phyloP scores from a whole-genome alignment of 2,113 vertebrate genomes.

The Verasper variegatus region DNA sequence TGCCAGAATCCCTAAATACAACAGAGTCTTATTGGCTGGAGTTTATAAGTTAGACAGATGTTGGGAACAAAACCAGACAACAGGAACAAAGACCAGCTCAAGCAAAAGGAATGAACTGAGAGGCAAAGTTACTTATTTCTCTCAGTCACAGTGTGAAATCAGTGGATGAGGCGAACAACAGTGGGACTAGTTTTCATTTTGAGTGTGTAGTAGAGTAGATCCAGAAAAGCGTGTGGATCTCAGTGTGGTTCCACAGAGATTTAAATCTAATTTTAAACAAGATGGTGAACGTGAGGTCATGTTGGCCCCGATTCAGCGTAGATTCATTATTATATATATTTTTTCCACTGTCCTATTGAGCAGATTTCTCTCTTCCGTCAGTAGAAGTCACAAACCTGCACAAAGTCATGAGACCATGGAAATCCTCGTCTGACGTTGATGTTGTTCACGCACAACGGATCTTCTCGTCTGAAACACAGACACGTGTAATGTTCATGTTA shows the following conservation, averaged over 20 bases:
- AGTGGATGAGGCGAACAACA: too few species aligned
- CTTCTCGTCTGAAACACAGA: slow-evolving; percentile 59
- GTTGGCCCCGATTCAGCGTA: not conserved
- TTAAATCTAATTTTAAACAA: too few species aligned
- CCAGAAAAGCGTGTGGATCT: too few species aligned
- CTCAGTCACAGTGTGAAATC: too few species aligned
- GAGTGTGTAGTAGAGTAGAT: too few species aligned
- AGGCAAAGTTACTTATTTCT: not conserved
- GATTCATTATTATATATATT: not conserved
- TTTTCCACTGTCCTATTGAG: not conserved
- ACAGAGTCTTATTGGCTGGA: too few species aligned
- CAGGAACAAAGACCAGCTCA: not conserved
- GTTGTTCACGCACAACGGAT: slow-evolving; percentile 78
- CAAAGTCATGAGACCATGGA: slow-evolving; percentile 81
- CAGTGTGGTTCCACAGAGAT: too few species aligned
- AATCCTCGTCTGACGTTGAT: slow-evolving; percentile 66
- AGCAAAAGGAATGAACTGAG: not conserved
- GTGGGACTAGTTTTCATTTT: too few species aligned
- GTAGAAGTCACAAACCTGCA: slow-evolving; percentile 70
- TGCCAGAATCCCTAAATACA: not conserved
- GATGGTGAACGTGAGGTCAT: too few species aligned
- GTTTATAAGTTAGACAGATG: too few species aligned
- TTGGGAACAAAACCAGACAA: too few species aligned
- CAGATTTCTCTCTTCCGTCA: not conserved
- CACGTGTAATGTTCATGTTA: not conserved